These are phyloP conservation scores for Drosophila oshimai DNA, from an alignment of 1,140 invertebrate species.

Conservation along the genomic window DNA sequence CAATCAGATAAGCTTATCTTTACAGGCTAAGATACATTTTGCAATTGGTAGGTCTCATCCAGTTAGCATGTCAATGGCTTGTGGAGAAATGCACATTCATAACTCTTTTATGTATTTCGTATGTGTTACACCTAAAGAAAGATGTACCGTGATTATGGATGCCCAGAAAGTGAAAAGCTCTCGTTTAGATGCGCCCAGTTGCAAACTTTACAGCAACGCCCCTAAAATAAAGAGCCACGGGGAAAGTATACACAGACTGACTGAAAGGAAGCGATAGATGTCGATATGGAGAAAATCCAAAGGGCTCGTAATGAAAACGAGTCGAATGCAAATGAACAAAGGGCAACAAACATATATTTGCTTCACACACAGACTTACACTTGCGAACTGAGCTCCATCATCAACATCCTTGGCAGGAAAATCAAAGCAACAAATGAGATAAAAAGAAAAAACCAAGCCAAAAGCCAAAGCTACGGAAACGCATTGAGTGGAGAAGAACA, in stretches of 20 bases:
- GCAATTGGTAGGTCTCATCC: too few relatives aligned
- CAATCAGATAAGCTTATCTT: too few relatives aligned
- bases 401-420: conserved; percentile 58
- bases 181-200: conserved; percentile 36
- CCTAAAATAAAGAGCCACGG: conserved; percentile 9
- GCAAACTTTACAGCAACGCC: conserved; percentile 62
- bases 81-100: too few relatives aligned
- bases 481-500: conserved; percentile 30
- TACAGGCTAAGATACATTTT: too few relatives aligned
- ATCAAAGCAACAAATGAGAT: conserved; percentile 71
- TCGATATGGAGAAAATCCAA: conserved; percentile 6
- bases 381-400: conserved; percentile 40
- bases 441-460: conserved; percentile 41
- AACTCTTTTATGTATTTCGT: too few relatives aligned
- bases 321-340: conserved; percentile 75
- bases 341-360: conserved; percentile 34
- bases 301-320: conserved; percentile 70
- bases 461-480: conserved; percentile 65
- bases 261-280: neutral
- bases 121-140: too few relatives aligned
- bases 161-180: conserved; percentile 27
- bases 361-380: conserved; percentile 16
- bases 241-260: conserved; percentile 1
- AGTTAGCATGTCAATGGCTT: too few relatives aligned
- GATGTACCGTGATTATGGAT: too few relatives aligned